phyloP scores from a whole-genome alignment of 2,888 invertebrate species.

The Pteria penguin region DNA sequence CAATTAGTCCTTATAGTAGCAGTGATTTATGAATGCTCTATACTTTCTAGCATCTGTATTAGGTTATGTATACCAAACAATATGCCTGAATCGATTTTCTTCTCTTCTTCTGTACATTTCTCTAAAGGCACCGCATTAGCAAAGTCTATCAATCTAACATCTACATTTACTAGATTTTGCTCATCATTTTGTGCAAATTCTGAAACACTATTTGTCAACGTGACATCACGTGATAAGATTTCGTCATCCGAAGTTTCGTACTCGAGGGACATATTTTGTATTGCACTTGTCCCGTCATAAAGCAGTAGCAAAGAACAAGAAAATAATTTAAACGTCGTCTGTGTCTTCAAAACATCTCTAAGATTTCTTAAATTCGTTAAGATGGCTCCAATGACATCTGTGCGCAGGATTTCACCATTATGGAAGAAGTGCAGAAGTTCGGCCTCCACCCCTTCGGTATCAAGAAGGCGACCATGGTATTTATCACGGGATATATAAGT shows the following conservation, averaged over 20 bases:
- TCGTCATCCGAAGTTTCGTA: background rate
- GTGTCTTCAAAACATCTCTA: conserved; percentile 56
- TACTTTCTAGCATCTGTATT: conserved; percentile 9
- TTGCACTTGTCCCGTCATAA: conserved; percentile 79
- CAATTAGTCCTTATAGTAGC: no score
- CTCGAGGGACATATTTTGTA: background rate
- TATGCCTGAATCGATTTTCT: conserved; percentile 9
- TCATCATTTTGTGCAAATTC: background rate
- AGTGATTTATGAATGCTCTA: no score
- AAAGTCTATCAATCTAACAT: conserved; percentile 96
- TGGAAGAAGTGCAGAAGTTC: conserved; percentile 81
- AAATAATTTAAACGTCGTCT: conserved; percentile 81
- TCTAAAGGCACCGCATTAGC: conserved; percentile 86
- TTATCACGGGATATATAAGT: conserved; percentile 81
- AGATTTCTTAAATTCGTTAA: conserved; percentile 79
- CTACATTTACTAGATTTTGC: conserved; percentile 78
- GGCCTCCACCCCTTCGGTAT: conserved; percentile 80
- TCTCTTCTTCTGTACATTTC: background rate
- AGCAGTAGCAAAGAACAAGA: conserved; percentile 82
- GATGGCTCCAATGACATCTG: conserved; percentile 77
- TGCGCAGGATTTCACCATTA: conserved; percentile 79
- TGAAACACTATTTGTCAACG: background rate
- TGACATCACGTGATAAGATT: background rate
- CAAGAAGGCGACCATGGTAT: conserved; percentile 81
- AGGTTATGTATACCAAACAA: conserved; percentile 21